A percentile compares a stretch with the other conserved stretches of the same genome.
Evolutionary conservation across 2,888 invertebrate genomes (phyloP).

Genomic region (Sylvicola cinctus): DNA sequence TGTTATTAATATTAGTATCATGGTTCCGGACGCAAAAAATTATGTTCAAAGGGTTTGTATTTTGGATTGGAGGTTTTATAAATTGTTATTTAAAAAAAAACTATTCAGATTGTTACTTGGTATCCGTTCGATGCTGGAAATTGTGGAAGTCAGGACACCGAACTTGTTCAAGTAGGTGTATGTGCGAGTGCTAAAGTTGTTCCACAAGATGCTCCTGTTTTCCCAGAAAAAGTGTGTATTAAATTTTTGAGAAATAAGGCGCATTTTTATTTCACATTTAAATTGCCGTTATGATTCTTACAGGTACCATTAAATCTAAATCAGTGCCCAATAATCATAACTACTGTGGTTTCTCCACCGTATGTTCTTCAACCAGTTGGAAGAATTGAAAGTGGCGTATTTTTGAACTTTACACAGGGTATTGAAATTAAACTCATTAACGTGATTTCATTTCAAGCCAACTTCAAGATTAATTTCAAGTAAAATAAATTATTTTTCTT

Average conservation of each 20-base stretch:
- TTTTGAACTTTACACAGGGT: conserved; percentile 1
- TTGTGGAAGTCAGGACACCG: conserved; percentile 3
- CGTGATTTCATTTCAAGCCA: background rate
- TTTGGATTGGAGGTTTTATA: background rate
- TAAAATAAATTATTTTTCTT: background rate
- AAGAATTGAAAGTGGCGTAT: background rate
- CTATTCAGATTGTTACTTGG: conserved; percentile 2
- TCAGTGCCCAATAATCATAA: background rate
- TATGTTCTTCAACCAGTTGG: conserved; percentile 1
- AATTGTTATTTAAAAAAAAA: background rate
- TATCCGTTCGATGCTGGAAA: conserved; percentile 4
- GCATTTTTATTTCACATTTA: background rate
- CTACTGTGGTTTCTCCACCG: conserved; percentile 2
- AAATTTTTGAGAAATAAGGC: background rate
- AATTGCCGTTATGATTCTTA: background rate
- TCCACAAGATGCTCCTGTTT: background rate
- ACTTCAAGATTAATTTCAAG: conserved; percentile 2
- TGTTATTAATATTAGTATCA: conserved; percentile 1
- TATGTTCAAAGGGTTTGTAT: background rate
- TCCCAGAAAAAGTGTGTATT: conserved; percentile 2
- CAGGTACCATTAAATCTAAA: conserved; percentile 2
- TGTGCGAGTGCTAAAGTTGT: background rate
- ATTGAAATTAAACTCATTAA: conserved; percentile 3
- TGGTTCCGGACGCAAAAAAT: background rate
- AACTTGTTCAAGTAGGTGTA: background rate